Conservation (phyloP, 2,888 invertebrate genomes). For the Chrysodeixis includens region DNA sequence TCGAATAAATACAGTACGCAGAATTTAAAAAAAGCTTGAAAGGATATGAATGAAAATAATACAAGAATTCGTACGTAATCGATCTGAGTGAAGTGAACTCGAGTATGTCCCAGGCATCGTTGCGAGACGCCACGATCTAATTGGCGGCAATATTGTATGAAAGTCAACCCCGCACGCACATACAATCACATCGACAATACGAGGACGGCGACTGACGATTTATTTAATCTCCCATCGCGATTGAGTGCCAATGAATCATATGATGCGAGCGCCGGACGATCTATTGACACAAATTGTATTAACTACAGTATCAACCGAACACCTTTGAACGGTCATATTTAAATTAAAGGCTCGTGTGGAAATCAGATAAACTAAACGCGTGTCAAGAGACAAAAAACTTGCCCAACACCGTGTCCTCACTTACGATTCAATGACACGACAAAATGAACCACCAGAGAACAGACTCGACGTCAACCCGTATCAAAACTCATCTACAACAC, state of each 20-base stretch:
- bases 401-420: slow-evolving; percentile 65
- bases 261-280: slow-evolving; percentile 62
- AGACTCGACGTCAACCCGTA: slow-evolving; percentile 76
- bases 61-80: slow-evolving; percentile 40
- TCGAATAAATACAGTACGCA: not conserved
- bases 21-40: not conserved
- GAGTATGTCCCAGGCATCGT: slow-evolving; percentile 55
- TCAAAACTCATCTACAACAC: slow-evolving; percentile 74
- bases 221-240: slow-evolving; percentile 75
- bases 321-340: slow-evolving; percentile 64
- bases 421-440: slow-evolving; percentile 72
- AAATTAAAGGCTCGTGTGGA: slow-evolving; percentile 62
- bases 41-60: slow-evolving; percentile 26
- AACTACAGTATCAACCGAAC: slow-evolving; percentile 65
- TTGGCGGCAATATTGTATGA: slow-evolving; percentile 68
- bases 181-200: slow-evolving; percentile 58
- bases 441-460: slow-evolving; percentile 69
- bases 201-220: slow-evolving; percentile 71
- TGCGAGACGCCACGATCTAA: slow-evolving; percentile 64
- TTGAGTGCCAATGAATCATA: slow-evolving; percentile 76
- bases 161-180: slow-evolving; percentile 63
- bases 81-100: slow-evolving; percentile 53
- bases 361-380: slow-evolving; percentile 60
- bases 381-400: slow-evolving; percentile 60
- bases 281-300: slow-evolving; percentile 78